A percentile compares a stretch with the other conserved stretches of the same genome.
Evolutionary conservation across 2,113 vertebrate species (phyloP).

Genomic region (Sceloporus undulatus): DNA sequence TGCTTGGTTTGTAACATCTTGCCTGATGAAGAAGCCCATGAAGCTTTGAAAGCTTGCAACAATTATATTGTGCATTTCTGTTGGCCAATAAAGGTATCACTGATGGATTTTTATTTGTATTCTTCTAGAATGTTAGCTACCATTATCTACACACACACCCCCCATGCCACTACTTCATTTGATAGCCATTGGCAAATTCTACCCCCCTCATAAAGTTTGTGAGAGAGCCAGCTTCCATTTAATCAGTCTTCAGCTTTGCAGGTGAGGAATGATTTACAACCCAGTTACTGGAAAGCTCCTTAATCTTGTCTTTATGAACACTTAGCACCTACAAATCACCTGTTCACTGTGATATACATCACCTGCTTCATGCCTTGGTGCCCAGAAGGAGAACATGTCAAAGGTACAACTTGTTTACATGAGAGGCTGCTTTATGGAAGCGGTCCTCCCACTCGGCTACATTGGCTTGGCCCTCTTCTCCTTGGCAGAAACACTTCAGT

Average conservation of each 20-base stretch:
- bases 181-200: constrained; percentile 59
- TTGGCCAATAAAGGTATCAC: no score
- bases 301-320: constrained; percentile 75
- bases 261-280: constrained; percentile 65
- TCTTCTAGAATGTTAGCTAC: constrained; percentile 59
- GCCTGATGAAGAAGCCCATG: no score
- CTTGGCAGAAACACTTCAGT: background rate
- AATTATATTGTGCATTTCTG: no score
- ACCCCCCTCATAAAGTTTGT: constrained; percentile 32
- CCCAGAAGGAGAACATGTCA: constrained; percentile 62
- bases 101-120: no score
- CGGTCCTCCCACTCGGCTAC: constrained; percentile 1
- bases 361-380: constrained; percentile 63
- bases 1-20: no score
- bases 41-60: no score
- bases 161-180: constrained; percentile 54
- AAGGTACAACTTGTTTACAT: constrained; percentile 74
- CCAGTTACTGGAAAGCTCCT: constrained; percentile 62
- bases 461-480: background rate
- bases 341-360: constrained; percentile 63
- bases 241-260: constrained; percentile 62
- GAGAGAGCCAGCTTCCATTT: constrained; percentile 58
- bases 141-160: background rate
- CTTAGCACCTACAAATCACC: constrained; percentile 69
- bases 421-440: constrained; percentile 64